Percentiles rank a stretch among this genome's conserved stretches.
phyloP scores from a whole-genome alignment of 1,140 invertebrate species.

The Trachelipus rathkii region DNA sequence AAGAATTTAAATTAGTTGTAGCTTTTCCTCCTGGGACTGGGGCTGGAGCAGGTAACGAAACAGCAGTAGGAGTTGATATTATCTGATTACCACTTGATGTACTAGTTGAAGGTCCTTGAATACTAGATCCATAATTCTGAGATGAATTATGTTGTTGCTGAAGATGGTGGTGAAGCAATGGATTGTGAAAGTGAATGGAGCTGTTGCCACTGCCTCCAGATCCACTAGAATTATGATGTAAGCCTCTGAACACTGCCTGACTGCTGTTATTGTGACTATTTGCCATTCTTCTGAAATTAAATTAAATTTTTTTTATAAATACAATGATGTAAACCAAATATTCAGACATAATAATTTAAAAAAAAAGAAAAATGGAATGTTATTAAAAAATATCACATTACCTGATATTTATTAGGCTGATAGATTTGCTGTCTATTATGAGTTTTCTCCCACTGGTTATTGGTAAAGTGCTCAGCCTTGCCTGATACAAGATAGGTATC shows the following conservation, averaged over 20 bases:
- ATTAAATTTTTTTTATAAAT: not conserved
- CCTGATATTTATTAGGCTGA: too few species aligned
- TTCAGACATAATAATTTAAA: not conserved
- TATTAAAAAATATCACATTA: too few species aligned
- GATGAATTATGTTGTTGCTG: not conserved
- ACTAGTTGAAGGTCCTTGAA: not conserved
- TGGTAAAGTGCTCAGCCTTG: too few species aligned
- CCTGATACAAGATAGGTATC: too few species aligned
- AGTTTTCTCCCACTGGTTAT: too few species aligned
- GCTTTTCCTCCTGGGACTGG: conserved; percentile 5
- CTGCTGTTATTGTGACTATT: not conserved
- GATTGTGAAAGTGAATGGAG: not conserved
- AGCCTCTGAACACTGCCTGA: not conserved
- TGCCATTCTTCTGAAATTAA: not conserved
- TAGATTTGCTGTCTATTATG: too few species aligned
- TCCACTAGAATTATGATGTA: conserved; percentile 2
- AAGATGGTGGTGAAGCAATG: not conserved
- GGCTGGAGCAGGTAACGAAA: conserved; percentile 2
- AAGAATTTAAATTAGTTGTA: not conserved
- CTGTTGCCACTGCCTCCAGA: not conserved
- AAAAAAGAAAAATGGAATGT: too few species aligned
- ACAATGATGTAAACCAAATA: not conserved
- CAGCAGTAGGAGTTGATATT: not conserved
- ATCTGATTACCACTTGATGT: not conserved
- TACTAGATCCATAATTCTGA: not conserved